Evolutionary conservation across 2,797 vertebrate species (phyloP).

Genomic region (Jordanella pulchra): DNA sequence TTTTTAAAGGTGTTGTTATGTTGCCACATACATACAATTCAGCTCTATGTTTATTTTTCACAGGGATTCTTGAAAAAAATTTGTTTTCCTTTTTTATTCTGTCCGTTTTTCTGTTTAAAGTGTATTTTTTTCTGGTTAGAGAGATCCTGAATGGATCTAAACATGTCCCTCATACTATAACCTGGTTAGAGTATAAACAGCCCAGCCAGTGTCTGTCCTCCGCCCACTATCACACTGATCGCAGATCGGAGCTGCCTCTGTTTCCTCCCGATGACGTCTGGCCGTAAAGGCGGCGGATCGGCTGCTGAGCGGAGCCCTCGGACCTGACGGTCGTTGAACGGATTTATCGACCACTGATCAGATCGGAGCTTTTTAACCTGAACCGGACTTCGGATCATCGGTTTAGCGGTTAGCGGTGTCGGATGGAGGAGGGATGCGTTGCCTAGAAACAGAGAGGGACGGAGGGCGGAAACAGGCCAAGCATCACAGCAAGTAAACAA

Average conservation of each 20-base stretch:
- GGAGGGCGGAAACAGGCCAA: conserved; percentile 43
- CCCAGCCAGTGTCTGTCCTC: background rate
- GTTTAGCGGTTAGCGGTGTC: background rate
- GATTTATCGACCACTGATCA: conserved; percentile 13
- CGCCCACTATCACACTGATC: conserved; percentile 32
- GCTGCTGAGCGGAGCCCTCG: background rate
- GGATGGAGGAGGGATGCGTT: conserved; percentile 55
- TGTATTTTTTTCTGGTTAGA: background rate
- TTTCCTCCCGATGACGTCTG: conserved; percentile 39
- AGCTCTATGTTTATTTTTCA: too few species aligned
- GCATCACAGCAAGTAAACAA: conserved; percentile 16
- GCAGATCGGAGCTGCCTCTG: conserved; percentile 1
- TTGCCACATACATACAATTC: too few species aligned
- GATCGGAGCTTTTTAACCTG: background rate
- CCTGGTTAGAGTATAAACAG: background rate
- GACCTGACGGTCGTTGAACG: background rate
- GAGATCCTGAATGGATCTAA: background rate
- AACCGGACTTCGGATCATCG: background rate
- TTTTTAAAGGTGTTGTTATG: too few species aligned
- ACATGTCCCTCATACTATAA: background rate
- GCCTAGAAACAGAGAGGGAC: conserved; percentile 56
- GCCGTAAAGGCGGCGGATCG: conserved; percentile 18
- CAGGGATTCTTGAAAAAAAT: too few species aligned
- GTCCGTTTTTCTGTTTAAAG: background rate
- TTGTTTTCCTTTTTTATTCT: too few species aligned